phyloP scores from a whole-genome alignment of 2,113 vertebrate genomes.

The Macroglossus sobrinus region DNA sequence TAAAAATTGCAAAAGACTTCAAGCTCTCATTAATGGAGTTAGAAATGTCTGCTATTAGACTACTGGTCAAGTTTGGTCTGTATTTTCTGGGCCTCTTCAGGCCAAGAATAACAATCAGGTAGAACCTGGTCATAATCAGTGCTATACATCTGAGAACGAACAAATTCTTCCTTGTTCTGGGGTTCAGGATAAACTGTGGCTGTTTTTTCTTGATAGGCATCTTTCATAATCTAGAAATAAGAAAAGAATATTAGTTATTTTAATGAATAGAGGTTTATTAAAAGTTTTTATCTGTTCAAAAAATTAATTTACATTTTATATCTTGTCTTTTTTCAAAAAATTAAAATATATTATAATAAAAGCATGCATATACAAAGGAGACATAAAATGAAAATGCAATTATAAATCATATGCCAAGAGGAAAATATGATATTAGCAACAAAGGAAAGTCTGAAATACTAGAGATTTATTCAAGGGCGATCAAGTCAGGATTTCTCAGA shows the following conservation, averaged over 20 bases:
- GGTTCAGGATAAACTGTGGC: constrained; percentile 92
- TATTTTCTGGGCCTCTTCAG: constrained; percentile 87
- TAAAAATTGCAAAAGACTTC: constrained; percentile 52
- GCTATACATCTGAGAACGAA: constrained; percentile 88
- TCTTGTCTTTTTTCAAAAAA: not conserved
- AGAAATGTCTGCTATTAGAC: not conserved
- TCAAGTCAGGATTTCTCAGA: not conserved
- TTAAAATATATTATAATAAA: not conserved
- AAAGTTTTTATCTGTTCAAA: constrained; percentile 24
- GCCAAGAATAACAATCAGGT: constrained; percentile 92
- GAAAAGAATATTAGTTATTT: constrained; percentile 38
- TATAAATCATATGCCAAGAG: not conserved
- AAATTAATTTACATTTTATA: not conserved
- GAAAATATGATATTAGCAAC: not conserved
- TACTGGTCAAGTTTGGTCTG: constrained; percentile 85
- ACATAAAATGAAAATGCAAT: not conserved
- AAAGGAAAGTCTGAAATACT: not conserved
- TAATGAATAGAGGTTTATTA: not conserved
- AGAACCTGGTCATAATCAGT: constrained; percentile 90
- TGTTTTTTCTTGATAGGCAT: constrained; percentile 89
- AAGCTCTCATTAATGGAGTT: constrained; percentile 22
- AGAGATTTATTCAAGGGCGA: not conserved
- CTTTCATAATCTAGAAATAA: constrained; percentile 88
- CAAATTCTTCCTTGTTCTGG: constrained; percentile 88
- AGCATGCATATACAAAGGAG: not conserved